Evolutionary conservation across 1,140 invertebrate genomes (phyloP).

Genomic region (Sycophila sp.): DNA sequence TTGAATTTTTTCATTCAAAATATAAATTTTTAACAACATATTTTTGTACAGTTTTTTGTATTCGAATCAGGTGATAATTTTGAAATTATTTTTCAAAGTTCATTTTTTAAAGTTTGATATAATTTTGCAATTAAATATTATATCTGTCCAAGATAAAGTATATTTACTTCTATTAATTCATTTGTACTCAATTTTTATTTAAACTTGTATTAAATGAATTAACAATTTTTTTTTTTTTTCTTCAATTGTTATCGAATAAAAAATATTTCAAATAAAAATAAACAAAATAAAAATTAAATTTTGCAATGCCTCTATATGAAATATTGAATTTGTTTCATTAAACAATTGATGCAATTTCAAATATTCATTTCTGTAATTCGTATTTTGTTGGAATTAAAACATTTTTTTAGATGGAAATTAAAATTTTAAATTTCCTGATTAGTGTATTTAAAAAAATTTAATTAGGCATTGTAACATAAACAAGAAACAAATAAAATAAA

Average conservation of each 20-base stretch:
- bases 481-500: too few species aligned
- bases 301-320: too few species aligned
- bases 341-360: too few species aligned
- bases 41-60: not conserved
- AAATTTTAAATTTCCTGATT: too few species aligned
- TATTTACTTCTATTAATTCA: not conserved
- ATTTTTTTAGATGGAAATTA: too few species aligned
- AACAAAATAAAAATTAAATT: too few species aligned
- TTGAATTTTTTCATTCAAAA: constrained; percentile 8
- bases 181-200: not conserved
- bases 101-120: not conserved
- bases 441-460: too few species aligned
- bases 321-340: too few species aligned
- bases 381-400: too few species aligned
- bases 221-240: not conserved
- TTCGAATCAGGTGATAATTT: not conserved
- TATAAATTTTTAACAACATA: not conserved
- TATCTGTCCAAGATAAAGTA: not conserved
- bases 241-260: not conserved
- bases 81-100: not conserved
- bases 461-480: too few species aligned
- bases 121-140: not conserved
- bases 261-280: too few species aligned
- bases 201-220: not conserved
- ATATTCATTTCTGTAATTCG: too few species aligned